phyloP scores from a whole-genome alignment of 2,797 vertebrate species.

The Dallia pectoralis region DNA sequence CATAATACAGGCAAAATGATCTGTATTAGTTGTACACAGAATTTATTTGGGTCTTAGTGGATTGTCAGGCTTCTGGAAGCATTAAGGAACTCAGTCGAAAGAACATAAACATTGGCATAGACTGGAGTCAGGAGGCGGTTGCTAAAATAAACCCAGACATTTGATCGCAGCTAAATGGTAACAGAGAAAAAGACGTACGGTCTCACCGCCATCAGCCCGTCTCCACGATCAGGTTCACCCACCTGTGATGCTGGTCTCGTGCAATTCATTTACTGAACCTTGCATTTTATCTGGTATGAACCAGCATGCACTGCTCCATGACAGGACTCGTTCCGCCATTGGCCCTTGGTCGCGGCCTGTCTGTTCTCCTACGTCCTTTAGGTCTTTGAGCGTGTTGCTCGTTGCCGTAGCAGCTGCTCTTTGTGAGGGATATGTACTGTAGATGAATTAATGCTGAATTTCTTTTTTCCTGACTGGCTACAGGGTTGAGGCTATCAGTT shows the following conservation, averaged over 20 bases:
- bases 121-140: neutral
- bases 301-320: neutral
- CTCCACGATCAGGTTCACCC: neutral
- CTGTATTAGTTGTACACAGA: conserved; percentile 41
- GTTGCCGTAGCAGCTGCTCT: conserved; percentile 19
- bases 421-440: conserved; percentile 37
- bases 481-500: conserved; percentile 5
- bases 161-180: neutral
- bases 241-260: neutral
- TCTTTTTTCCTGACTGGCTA: neutral
- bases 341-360: neutral
- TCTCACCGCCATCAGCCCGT: neutral
- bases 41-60: conserved; percentile 40
- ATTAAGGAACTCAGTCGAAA: conserved; percentile 31
- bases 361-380: conserved; percentile 1
- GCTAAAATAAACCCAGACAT: neutral
- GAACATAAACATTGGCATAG: conserved; percentile 27
- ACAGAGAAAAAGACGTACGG: neutral
- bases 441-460: conserved; percentile 35
- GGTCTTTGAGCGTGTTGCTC: neutral
- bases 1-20: conserved; percentile 49
- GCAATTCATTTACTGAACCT: neutral
- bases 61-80: conserved; percentile 43
- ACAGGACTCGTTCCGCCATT: neutral
- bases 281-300: neutral